Base-by-base conservation (phyloP, 2,888 invertebrate genomes). In the Amblyjoppa proteus region DNA sequence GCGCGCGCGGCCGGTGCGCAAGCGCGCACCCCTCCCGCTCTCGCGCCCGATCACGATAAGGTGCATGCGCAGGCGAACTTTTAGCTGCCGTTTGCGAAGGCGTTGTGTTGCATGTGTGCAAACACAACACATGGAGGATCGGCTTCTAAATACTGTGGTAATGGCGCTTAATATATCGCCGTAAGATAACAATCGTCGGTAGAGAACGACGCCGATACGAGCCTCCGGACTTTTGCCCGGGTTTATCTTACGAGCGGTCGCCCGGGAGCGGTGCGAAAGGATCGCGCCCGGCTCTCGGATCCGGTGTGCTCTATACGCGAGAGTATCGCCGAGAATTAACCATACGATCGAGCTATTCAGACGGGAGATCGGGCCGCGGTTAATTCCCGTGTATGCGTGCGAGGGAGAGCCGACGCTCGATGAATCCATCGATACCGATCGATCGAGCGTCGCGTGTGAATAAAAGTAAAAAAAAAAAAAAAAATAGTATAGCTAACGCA, bases 91-190 rank as follows among this genome's bases (percentile, higher is more conserved):
- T 71, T 51, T 28, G 77, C 41, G 41, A 56, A 75, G 68, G 76
- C 81, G 77, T 49, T 58, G 58, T 28, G 58, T 28, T 58, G 56
- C 58, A 28, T 11, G 28, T 58, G 28, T 25, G 58, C 28, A 28
- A 20, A 28, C 58, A 58, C 25, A 58, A 58, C 58, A 25, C 58
- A 58, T 11, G 3, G 11, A 25, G 13, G 58, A 58, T 58, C 91
- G 91, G 89, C 92, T 91, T 92, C 92, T 92, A 92, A 92, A 92
- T 92, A 92, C 92, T 90, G 85, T 79, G 91, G 91, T 92, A 92
- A 92, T 92, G 92, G 90, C 90, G 91, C 90, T 92, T 92, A 92
- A 92, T 92, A 92, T 92, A 92, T 92, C 92, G 92, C 90, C 89
- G 84, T 78, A 81, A 92, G 92, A 92, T 92, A 92, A 92, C 91